phyloP scores from a whole-genome alignment of 2,797 vertebrate genomes.

The Chromis chromis region DNA sequence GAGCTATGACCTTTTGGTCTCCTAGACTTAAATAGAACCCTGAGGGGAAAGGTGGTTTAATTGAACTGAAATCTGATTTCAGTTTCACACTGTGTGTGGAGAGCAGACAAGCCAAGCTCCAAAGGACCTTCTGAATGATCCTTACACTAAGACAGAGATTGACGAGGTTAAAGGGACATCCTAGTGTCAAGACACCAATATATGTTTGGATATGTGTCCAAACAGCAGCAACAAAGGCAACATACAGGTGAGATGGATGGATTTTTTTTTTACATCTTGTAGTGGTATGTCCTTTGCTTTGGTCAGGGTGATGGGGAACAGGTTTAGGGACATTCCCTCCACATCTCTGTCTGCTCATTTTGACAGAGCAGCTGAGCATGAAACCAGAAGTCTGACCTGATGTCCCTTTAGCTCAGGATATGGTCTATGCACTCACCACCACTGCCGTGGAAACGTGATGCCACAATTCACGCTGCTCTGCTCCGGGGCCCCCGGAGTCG shows the following conservation, averaged over 20 bases:
- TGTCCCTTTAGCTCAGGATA: constrained; percentile 25
- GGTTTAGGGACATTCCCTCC: constrained; percentile 29
- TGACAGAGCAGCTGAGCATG: constrained; percentile 38
- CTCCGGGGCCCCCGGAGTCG: constrained; percentile 41
- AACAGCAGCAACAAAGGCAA: constrained; percentile 6
- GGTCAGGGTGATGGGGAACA: constrained; percentile 31
- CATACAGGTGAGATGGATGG: neutral
- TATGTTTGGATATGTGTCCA: constrained; percentile 3
- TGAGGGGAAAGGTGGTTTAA: constrained; percentile 61
- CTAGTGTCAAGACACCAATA: neutral
- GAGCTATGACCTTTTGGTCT: constrained; percentile 71
- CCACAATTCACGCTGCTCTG: constrained; percentile 39
- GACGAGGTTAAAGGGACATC: constrained; percentile 3
- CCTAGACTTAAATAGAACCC: constrained; percentile 67
- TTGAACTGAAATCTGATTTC: constrained; percentile 66
- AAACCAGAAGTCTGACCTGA: constrained; percentile 29
- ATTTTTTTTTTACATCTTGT: neutral
- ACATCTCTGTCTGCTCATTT: constrained; percentile 28
- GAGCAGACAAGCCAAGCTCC: constrained; percentile 16
- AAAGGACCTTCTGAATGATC: constrained; percentile 5
- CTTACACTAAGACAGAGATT: constrained; percentile 16
- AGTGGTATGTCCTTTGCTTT: constrained; percentile 2
- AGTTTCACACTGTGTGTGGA: constrained; percentile 43
- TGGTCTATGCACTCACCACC: constrained; percentile 24
- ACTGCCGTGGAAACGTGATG: constrained; percentile 59